Base-by-base conservation (phyloP, 2,113 vertebrate genomes). In the Monopterus albus region DNA sequence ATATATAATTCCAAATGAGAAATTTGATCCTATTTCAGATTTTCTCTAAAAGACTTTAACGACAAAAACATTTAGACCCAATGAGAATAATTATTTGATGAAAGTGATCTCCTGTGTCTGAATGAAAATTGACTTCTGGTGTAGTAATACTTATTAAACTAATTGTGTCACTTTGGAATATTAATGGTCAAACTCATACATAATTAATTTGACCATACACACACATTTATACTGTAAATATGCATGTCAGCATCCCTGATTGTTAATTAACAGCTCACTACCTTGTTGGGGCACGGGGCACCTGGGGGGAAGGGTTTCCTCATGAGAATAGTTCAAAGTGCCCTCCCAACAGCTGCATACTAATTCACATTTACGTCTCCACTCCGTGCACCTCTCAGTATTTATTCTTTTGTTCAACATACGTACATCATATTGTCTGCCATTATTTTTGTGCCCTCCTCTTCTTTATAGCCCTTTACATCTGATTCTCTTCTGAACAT, bases 251-350 rank as follows among this genome's bases (percentile, higher is more conserved):
- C 14, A 33, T 47, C 29, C 28, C 39, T 31, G 13, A 40, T 56
- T 45, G 35, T 43, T 63, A 81, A 77, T 78, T 78, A 83, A 65
- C 31, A 55, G 38, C 53, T 62, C 51, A 52, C 43, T 60, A 67
- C 14, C 8, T 57, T 49, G 65, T 57, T 52, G 57, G 79, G 38
- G 71, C 72, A 70, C 25, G 1, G 58, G 72, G 55, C 33, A 75
- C 59, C 83, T 73, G 58, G 58, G 75, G 64, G 58, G 60, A 75
- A 31, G 61, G 8, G 35, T 35, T 25, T 57, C 62, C 62, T 75
- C 31, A 20, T 52, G 55, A 75, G 63, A 52, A 62, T 59, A 28
- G 69, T 69, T 73, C 60, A 51, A 39, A 67, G 55, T 68, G 57
- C 31, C 50, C 42, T 36, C 5, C 6, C 33, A 43, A 49, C 52